Conservation (phyloP, 1,140 invertebrate species). For the Saxidomus purpurata region DNA sequence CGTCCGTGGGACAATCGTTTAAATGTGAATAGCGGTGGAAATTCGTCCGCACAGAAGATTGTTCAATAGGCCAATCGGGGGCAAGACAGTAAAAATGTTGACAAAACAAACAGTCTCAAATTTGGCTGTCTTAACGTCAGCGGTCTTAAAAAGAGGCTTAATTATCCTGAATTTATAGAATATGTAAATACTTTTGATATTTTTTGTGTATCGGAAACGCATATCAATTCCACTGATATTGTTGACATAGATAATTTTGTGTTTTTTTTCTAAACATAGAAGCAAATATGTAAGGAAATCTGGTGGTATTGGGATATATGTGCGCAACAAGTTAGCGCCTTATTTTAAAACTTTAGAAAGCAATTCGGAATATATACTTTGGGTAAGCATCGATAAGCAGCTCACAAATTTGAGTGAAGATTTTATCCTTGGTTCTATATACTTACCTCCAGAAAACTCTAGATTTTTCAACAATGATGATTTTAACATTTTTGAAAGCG, state of each 20-base stretch:
- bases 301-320: conserved; percentile 42
- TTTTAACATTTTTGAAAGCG: conserved; percentile 6
- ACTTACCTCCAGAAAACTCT: conserved; percentile 38
- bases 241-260: not conserved
- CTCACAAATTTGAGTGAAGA: not conserved
- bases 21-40: too few relatives aligned
- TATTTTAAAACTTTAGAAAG: not conserved
- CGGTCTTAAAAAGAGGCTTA: conserved; percentile 21
- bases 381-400: not conserved
- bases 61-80: too few relatives aligned
- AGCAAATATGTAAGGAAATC: conserved; percentile 21
- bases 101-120: conserved; percentile 14
- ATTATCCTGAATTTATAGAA: conserved; percentile 30
- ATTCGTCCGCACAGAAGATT: too few relatives aligned
- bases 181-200: conserved; percentile 18
- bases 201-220: conserved; percentile 46
- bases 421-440: not conserved
- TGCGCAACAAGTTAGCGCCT: not conserved
- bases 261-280: conserved; percentile 38
- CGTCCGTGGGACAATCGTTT: too few relatives aligned
- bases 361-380: not conserved
- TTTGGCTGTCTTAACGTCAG: conserved; percentile 21
- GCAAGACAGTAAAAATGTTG: too few relatives aligned
- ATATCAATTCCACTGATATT: not conserved
- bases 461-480: conserved; percentile 19